Base-by-base conservation (phyloP, 37 sponge, comb jelly and placozoan genomes). In the Ianthella basta region DNA sequence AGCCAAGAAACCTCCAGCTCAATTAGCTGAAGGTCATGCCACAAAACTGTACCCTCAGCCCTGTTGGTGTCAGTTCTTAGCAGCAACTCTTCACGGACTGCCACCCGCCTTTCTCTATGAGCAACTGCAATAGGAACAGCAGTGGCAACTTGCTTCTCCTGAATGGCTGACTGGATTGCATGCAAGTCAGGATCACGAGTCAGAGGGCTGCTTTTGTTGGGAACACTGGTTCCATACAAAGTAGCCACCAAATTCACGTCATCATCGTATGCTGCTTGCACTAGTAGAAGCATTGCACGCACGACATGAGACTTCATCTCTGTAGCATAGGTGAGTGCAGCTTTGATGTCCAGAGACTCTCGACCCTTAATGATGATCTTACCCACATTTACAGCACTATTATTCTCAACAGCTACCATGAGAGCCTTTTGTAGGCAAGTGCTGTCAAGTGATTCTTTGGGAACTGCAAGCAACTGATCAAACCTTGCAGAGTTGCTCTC, bases 61-160 rank as follows among this genome's bases (percentile, higher is more conserved):
- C 82, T 66, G 55, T 91, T 88, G 5, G 89, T 87, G 39, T 91
- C 92, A 24, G 95, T 95, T 23, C 87, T 81, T 36, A 95, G 81
- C 41, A 95, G 88, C 24, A 95, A 84, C 78, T 95, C 92, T 53
- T 89, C 85, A 13, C 85, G 40, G 33, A 91, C 92, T 20, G 0
- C 40, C 1, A 60, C 34, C 0, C 89, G 32, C 0, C 81, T 72
- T 14, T 72, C 56, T 0, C 90, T 41, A 35, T 87, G 86, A 39
- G 91, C 92, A 55, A 95, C 82, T 41, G 91, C 92, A 36, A 95
- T 92, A 18, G 95, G 91, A n/a, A 94, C 95, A 5, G 91, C 91
- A 14, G 95, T 91, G 25, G 84, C 79, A 1, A 91, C 83, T n/a
- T 82, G 80, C 6, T 87, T 85, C 63, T 34, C 66, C 50, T 74